Percentiles rank a stretch among this genome's conserved stretches.
Conservation (phyloP, 2,888 invertebrate species). For the Acleris literana region DNA sequence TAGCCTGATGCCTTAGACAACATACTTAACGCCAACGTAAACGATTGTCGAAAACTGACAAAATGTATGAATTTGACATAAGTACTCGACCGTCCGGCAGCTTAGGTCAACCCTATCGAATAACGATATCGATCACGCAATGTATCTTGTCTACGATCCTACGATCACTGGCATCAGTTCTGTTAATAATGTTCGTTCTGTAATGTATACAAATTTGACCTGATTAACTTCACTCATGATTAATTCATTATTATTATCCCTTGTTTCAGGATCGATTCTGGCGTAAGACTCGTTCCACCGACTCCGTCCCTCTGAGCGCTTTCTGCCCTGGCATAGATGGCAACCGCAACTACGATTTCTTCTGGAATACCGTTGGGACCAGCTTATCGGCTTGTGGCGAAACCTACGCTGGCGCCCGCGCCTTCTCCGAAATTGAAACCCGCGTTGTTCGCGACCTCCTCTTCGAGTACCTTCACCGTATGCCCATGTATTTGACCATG, state of each 20-base stretch:
- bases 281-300: conserved; percentile 86
- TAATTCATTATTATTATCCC: neutral
- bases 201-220: too few species aligned
- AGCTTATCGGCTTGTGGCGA: conserved; percentile 83
- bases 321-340: conserved; percentile 88
- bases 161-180: too few species aligned
- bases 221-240: too few species aligned
- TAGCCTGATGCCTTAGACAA: too few species aligned
- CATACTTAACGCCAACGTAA: too few species aligned
- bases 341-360: conserved; percentile 89
- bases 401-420: conserved; percentile 82
- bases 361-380: conserved; percentile 86
- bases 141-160: too few species aligned
- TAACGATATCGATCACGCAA: too few species aligned
- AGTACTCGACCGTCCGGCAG: too few species aligned
- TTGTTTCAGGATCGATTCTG: conserved; percentile 84
- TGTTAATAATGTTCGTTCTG: too few species aligned
- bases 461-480: conserved; percentile 67
- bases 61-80: too few species aligned
- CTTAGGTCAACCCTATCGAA: too few species aligned
- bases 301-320: conserved; percentile 49
- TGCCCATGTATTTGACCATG: conserved; percentile 87
- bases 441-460: conserved; percentile 83
- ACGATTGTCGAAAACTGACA: too few species aligned
- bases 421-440: conserved; percentile 88